Evolutionary conservation across 2,888 invertebrate species (phyloP), one percentile per base, ranked within the genome.

Genomic region (Tanypteryx hageni): DNA sequence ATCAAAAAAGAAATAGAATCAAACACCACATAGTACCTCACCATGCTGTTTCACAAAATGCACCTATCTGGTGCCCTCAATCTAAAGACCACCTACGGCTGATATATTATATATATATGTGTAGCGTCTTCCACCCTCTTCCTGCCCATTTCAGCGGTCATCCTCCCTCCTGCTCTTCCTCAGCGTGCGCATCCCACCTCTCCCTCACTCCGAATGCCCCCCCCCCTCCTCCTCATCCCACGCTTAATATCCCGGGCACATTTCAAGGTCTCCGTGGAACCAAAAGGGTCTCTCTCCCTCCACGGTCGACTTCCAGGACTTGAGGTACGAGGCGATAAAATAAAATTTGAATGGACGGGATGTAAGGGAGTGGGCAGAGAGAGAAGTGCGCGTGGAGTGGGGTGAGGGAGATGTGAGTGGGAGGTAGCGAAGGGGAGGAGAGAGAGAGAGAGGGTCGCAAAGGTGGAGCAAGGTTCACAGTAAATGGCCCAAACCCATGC

Each of bases 401-500:
- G 58, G n/a, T n/a, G 58, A 9, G n/a, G 22, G 57, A 57, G 22
- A n/a, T 13, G 76, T 4, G 76, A 5, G 10, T 82, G 16, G 31
- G 56, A 64, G 31, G 10, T 4, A 22, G 9, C 27, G 14, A 27
- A 31, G 22, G 31, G 86, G 61, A 14, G 16, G 61, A 16, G 61
- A 4, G 85, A 58, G 27, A 13, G 58, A 9, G 31, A 64, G 86
- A 86, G 59, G 83, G 83, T 57, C 59, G 31, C 86, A 61, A 64
- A 89, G 89, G 89, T 89, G 89, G 89, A 89, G 64, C 64, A 89
- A 16, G 89, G 89, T 89, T 89, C 89, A 89, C 68, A 56, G 89
- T 44, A 89, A 89, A 89, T 89, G 89, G 89, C 89, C 89, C 89
- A 89, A 64, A 89, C 89, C 64, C 44, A 57, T 31, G 89, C 61